Evolutionary conservation across 2,113 vertebrate genomes (phyloP).

Genomic region (Nannospalax galili): DNA sequence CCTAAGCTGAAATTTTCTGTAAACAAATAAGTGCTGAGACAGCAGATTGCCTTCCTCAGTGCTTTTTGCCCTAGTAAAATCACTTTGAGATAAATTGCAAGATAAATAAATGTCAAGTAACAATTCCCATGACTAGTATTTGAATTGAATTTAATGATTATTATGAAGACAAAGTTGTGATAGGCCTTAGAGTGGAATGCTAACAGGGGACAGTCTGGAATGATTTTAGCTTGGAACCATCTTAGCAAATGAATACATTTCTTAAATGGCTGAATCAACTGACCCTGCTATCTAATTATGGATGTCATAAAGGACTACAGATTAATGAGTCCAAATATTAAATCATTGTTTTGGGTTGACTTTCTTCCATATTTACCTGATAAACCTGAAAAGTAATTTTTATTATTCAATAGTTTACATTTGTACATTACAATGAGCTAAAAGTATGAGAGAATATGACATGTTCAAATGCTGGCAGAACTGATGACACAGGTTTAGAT

Average conservation of each 20-base stretch:
- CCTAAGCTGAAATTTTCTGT: constrained; percentile 75
- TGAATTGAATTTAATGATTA: constrained; percentile 79
- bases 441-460: not conserved
- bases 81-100: constrained; percentile 79
- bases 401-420: not conserved
- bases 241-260: constrained; percentile 76
- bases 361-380: constrained; percentile 56
- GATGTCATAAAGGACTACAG: constrained; percentile 33
- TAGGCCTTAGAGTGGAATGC: constrained; percentile 61
- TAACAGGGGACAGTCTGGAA: constrained; percentile 69
- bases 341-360: constrained; percentile 68
- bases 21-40: constrained; percentile 80
- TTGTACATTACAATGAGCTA: constrained; percentile 1
- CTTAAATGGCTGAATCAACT: constrained; percentile 73
- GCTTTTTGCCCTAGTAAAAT: constrained; percentile 74
- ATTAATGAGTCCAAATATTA: constrained; percentile 61
- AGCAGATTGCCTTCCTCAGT: constrained; percentile 74
- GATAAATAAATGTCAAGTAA: constrained; percentile 84
- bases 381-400: constrained; percentile 52
- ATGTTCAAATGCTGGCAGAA: not conserved
- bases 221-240: constrained; percentile 50
- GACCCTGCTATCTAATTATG: constrained; percentile 73
- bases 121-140: constrained; percentile 82
- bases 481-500: not conserved
- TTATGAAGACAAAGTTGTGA: constrained; percentile 81